Conservation (phyloP, 1,140 invertebrate genomes). For the Coenobita brevimanus region DNA sequence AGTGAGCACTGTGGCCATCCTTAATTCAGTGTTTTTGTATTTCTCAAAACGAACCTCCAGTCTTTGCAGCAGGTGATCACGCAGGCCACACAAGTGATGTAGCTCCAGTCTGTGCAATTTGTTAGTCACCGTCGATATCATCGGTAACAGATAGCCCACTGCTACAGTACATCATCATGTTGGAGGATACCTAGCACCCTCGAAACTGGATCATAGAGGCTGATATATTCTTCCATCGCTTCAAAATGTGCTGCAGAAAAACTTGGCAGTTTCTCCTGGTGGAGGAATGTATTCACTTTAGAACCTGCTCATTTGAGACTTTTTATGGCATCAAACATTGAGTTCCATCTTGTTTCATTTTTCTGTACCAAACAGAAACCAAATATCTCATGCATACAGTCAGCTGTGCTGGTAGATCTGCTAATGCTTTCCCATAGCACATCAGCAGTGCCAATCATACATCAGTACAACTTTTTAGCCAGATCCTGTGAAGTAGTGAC, state of each 20-base stretch:
- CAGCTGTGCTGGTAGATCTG: too few relatives aligned
- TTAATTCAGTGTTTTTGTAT: constrained; percentile 19
- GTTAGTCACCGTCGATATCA: background rate
- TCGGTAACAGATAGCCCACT: background rate
- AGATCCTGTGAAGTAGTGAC: too few relatives aligned
- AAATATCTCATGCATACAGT: too few relatives aligned
- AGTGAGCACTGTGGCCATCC: too few relatives aligned
- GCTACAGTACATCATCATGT: background rate
- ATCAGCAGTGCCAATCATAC: too few relatives aligned
- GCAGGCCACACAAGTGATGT: constrained; percentile 2
- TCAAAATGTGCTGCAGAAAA: constrained; percentile 12
- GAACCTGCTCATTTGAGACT: too few relatives aligned
- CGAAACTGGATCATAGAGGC: constrained; percentile 14
- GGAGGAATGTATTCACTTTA: too few relatives aligned
- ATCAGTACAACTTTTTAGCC: too few relatives aligned
- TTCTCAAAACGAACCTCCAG: constrained; percentile 6
- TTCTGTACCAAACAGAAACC: too few relatives aligned
- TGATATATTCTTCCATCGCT: constrained; percentile 19
- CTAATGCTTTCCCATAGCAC: too few relatives aligned
- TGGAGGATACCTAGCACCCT: constrained; percentile 1
- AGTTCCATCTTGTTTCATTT: too few relatives aligned
- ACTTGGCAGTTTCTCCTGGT: background rate
- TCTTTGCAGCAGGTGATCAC: constrained; percentile 17
- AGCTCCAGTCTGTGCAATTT: background rate
- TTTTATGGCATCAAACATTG: too few relatives aligned